A percentile compares a stretch with the other conserved stretches of the same genome.
These are phyloP conservation scores for Mythimna loreyi DNA, from an alignment of 2,888 invertebrate genomes.

Conservation along the genomic window DNA sequence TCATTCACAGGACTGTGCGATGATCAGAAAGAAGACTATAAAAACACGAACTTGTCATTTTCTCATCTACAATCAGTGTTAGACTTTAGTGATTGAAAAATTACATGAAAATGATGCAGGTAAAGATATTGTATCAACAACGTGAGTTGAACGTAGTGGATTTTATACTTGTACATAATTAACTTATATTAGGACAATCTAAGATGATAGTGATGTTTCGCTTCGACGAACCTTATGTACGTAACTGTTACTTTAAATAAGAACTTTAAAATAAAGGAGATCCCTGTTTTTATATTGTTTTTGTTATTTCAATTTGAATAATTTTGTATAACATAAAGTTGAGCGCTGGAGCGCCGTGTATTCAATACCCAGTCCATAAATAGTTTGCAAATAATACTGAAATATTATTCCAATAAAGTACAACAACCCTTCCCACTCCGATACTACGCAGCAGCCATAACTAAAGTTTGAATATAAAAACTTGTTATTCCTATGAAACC, in stretches of 20 bases:
- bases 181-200: conserved; percentile 80
- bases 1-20: conserved; percentile 82
- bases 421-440: conserved; percentile 42
- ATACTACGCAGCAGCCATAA: conserved; percentile 31
- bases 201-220: conserved; percentile 86
- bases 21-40: conserved; percentile 76
- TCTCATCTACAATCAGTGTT: conserved; percentile 84
- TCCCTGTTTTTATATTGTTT: conserved; percentile 78
- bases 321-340: conserved; percentile 19
- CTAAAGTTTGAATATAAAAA: conserved; percentile 51
- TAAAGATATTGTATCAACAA: conserved; percentile 79
- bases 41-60: conserved; percentile 72
- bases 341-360: conserved; percentile 11
- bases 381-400: conserved; percentile 53
- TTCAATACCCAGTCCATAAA: conserved; percentile 47
- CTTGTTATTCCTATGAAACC: conserved; percentile 45
- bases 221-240: conserved; percentile 85
- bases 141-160: conserved; percentile 82
- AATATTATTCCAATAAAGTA: conserved; percentile 53
- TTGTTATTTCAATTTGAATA: conserved; percentile 49
- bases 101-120: conserved; percentile 77
- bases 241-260: conserved; percentile 86
- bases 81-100: conserved; percentile 80
- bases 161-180: conserved; percentile 89
- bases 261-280: conserved; percentile 82